Conservation (phyloP, 1,140 invertebrate genomes). For the Cephus cinctus region DNA sequence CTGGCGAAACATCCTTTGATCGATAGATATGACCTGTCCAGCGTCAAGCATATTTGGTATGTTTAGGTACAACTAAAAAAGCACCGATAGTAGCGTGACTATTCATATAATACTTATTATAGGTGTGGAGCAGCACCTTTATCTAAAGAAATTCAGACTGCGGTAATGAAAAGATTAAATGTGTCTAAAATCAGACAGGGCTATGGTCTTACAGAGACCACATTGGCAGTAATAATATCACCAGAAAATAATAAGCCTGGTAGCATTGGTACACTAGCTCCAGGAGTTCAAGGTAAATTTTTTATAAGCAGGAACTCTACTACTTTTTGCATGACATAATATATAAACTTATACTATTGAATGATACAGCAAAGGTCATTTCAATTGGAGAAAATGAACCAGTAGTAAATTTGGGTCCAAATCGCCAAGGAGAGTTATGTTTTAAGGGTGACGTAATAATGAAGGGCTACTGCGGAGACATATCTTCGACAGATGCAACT, state of each 20-base stretch:
- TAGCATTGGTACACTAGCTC: constrained; percentile 37
- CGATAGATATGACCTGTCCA: constrained; percentile 53
- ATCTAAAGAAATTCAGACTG: constrained; percentile 48
- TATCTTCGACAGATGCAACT: constrained; percentile 24
- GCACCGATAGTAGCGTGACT: neutral
- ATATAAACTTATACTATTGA: constrained; percentile 3
- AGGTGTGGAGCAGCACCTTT: constrained; percentile 54
- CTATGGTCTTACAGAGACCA: constrained; percentile 59
- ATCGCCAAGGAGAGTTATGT: constrained; percentile 68
- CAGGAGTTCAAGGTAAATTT: constrained; percentile 26
- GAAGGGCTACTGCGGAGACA: constrained; percentile 38
- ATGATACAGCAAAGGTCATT: constrained; percentile 31
- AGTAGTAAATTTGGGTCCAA: constrained; percentile 60
- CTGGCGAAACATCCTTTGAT: constrained; percentile 56
- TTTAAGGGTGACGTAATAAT: constrained; percentile 38
- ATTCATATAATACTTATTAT: constrained; percentile 3
- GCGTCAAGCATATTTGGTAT: constrained; percentile 42
- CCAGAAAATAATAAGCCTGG: constrained; percentile 33
- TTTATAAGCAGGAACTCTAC: neutral
- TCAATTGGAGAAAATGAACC: constrained; percentile 25
- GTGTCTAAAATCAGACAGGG: constrained; percentile 45
- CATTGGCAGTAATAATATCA: constrained; percentile 38
- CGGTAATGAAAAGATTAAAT: constrained; percentile 51
- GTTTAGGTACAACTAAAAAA: neutral
- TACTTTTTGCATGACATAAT: neutral